Evolutionary conservation across 2,888 invertebrate genomes (phyloP), one percentile per base, ranked within the genome.

Genomic region (Melolontha melolontha): DNA sequence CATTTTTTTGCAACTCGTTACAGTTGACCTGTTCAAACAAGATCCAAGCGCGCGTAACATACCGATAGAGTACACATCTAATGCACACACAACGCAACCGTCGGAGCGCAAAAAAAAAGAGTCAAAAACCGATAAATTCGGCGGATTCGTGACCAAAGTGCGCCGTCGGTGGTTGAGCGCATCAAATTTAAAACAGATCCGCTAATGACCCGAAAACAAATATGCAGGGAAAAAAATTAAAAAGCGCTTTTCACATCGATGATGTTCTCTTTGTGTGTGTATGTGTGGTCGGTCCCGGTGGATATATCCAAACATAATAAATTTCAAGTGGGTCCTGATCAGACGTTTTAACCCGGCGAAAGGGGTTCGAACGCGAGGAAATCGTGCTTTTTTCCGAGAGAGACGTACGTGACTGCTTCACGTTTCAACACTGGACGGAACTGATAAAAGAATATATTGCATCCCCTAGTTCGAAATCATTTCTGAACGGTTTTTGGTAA

Each of bases 121-220:
- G 6, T 12, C 44, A n/a, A n/a, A 12, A 59, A 59, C 59, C 59
- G 59, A 59, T 59, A 59, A 59, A 59, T 59, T 27, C 44, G 16
- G 14, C 27, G 44, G 59, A 12, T 41, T 59, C 59, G 59, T 59
- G 59, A 59, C 59, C 59, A 44, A 17, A 47, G 16, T 44, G 16
- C 57, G 34, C 34, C 34, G 34, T 34, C 34, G 10, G 34, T 34
- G 34, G 34, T 10, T 14, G 29, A 44, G 12, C 59, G 44, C 59
- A 34, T 29, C 44, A 44, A 44, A 66, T 66, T 66, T 57, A 66
- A 66, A 66, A 57, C 66, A 47, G 55, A 66, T 66, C 66, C 66
- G 55, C 55, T 66, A 55, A 66, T 57, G 66, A 66, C 66, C 49
- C 41, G 66, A 66, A 66, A 66, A 40, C 66, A 66, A 66, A 66